Evolutionary conservation across 2,113 vertebrate species (phyloP).

Genomic region (Neolamprologus longior): DNA sequence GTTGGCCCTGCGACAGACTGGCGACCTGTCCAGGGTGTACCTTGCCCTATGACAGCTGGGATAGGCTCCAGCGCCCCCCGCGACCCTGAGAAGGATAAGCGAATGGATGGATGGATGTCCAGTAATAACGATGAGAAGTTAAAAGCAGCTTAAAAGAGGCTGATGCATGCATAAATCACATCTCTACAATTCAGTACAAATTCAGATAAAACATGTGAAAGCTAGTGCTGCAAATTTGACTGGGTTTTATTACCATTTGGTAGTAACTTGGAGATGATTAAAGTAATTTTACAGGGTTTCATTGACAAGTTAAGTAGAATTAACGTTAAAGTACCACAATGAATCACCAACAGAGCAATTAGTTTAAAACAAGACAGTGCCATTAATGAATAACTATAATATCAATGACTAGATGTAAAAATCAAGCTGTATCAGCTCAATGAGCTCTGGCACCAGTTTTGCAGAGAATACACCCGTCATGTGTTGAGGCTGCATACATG

Average conservation of each 20-base stretch:
- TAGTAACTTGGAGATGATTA: neutral
- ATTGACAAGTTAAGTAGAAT: neutral
- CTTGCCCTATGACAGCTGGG: too few relatives aligned
- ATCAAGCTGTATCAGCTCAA: neutral
- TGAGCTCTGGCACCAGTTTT: neutral
- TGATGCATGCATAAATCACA: neutral
- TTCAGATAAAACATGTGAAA: neutral
- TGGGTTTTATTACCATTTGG: neutral
- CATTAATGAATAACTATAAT: neutral
- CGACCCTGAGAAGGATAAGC: too few relatives aligned
- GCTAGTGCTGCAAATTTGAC: neutral
- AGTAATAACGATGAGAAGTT: fast-evolving
- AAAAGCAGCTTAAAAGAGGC: neutral
- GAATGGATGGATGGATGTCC: neutral
- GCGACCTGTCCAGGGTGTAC: too few relatives aligned
- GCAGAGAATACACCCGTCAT: neutral
- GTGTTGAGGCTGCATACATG: neutral
- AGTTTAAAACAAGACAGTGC: neutral
- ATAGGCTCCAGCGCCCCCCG: too few relatives aligned
- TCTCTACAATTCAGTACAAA: neutral
- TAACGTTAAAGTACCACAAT: neutral
- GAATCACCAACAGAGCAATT: neutral
- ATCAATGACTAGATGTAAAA: fast-evolving
- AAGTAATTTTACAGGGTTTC: neutral
- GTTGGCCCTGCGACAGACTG: too few relatives aligned